Evolutionary conservation across 1,140 invertebrate genomes (phyloP).

Genomic region (Lepidostoma basale): DNA sequence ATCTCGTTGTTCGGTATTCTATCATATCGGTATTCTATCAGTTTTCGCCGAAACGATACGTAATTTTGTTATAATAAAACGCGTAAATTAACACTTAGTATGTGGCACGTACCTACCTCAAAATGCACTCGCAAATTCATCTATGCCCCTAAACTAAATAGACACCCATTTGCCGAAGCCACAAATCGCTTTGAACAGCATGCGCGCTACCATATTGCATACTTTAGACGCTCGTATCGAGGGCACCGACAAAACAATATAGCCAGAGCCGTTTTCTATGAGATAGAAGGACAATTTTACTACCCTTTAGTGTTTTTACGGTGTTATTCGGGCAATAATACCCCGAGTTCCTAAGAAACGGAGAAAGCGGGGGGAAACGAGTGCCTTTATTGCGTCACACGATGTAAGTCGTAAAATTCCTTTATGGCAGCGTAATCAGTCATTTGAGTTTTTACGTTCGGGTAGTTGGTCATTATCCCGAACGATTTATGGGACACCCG

Average conservation of each 20-base stretch:
- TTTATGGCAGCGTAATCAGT: conserved; percentile 28
- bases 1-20: too few species aligned
- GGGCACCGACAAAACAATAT: conserved; percentile 27
- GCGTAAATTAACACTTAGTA: too few species aligned
- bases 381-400: conserved; percentile 14
- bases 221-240: background rate
- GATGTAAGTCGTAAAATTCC: conserved; percentile 17
- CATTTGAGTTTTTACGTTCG: conserved; percentile 18
- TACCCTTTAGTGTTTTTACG: conserved; percentile 23
- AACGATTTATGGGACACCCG: conserved; percentile 22
- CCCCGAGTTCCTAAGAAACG: conserved; percentile 12
- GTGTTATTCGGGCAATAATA: conserved; percentile 12
- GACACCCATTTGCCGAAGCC: conserved; percentile 36
- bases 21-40: too few species aligned
- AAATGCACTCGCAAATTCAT: too few species aligned
- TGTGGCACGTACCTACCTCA: too few species aligned
- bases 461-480: conserved; percentile 7
- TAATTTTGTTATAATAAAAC: too few species aligned
- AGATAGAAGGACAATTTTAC: conserved; percentile 24
- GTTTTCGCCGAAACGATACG: too few species aligned
- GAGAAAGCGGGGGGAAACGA: background rate
- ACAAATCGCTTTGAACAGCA: conserved; percentile 41
- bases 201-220: conserved; percentile 39
- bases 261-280: background rate
- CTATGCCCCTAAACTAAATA: conserved; percentile 34